phyloP scores from a whole-genome alignment of 2,797 vertebrate genomes.

The Rhadinocentrus ornatus region DNA sequence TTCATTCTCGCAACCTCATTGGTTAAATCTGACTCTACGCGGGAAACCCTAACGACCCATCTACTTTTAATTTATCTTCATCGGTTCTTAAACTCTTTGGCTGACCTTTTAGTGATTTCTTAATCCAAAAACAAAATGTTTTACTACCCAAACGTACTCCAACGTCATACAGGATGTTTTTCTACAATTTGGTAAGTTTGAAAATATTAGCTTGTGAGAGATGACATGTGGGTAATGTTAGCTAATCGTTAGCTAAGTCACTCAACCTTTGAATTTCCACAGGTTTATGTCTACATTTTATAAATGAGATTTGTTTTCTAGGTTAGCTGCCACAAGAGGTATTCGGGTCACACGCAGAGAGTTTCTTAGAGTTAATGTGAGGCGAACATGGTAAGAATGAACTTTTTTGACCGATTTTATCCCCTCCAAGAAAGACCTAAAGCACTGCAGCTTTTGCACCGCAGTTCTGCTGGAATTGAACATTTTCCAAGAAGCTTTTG shows the following conservation, averaged over 20 bases:
- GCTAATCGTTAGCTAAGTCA: neutral
- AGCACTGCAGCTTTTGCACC: too few relatives aligned
- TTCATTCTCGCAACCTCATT: constrained; percentile 37
- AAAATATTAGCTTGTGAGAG: neutral
- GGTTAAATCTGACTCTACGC: constrained; percentile 22
- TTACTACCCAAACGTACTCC: constrained; percentile 87
- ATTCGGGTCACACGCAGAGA: constrained; percentile 83
- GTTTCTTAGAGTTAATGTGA: constrained; percentile 86
- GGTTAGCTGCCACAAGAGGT: constrained; percentile 87
- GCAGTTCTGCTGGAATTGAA: neutral
- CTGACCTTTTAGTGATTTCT: rapidly evolving
- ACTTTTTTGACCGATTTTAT: neutral
- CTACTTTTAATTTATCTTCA: too few relatives aligned
- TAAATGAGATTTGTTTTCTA: constrained; percentile 51
- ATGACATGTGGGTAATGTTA: neutral
- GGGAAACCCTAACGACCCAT: constrained; percentile 20
- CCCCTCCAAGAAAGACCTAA: neutral
- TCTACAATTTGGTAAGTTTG: constrained; percentile 87
- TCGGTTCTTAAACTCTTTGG: neutral
- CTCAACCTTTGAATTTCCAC: neutral
- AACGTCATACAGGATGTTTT: constrained; percentile 86
- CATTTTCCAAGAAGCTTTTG: neutral
- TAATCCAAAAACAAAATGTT: constrained; percentile 79
- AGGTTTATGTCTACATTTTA: neutral
- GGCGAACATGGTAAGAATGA: constrained; percentile 82